These are phyloP conservation scores for Trichacis sp. DNA, from an alignment of 2,888 invertebrate species.

Conservation along the genomic window DNA sequence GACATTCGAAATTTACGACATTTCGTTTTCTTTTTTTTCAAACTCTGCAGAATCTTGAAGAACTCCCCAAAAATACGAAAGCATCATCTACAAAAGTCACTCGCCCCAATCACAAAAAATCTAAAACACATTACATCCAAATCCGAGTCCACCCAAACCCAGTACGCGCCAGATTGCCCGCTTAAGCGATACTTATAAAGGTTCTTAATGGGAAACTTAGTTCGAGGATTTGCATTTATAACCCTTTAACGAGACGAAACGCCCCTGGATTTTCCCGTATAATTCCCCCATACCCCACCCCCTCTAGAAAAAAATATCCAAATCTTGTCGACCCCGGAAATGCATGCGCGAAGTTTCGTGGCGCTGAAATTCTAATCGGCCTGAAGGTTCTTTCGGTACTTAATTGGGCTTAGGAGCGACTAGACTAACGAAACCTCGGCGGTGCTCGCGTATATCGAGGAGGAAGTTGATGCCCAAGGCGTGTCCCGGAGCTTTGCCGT, in stretches of 20 bases:
- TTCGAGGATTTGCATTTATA: slow-evolving; percentile 53
- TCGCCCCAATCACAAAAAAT: no score
- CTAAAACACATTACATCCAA: no score
- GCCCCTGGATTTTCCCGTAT: slow-evolving; percentile 21
- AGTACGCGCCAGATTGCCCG: slow-evolving; percentile 11
- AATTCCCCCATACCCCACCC: slow-evolving; percentile 18
- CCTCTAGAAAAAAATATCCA: no score
- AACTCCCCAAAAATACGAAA: no score
- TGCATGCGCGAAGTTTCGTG: slow-evolving; percentile 21
- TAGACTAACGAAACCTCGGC: slow-evolving; percentile 20
- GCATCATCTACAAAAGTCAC: no score
- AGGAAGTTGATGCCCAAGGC: slow-evolving; percentile 7
- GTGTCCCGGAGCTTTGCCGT: slow-evolving; percentile 53
- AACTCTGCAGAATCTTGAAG: no score
- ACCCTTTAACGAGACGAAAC: slow-evolving; percentile 51
- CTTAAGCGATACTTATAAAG: slow-evolving; percentile 40
- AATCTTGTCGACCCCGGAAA: no score
- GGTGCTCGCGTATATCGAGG: slow-evolving; percentile 22
- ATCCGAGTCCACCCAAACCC: no score
- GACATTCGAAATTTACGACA: no score
- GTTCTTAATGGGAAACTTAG: slow-evolving; percentile 42
- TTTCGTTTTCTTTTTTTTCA: no score
- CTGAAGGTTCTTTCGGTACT: slow-evolving; percentile 22
- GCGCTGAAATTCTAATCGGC: slow-evolving; percentile 27
- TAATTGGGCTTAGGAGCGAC: slow-evolving; percentile 7